Percentiles rank a stretch among this genome's conserved stretches.
Conservation (phyloP, 2,113 vertebrate genomes). For the Physeter macrocephalus region DNA sequence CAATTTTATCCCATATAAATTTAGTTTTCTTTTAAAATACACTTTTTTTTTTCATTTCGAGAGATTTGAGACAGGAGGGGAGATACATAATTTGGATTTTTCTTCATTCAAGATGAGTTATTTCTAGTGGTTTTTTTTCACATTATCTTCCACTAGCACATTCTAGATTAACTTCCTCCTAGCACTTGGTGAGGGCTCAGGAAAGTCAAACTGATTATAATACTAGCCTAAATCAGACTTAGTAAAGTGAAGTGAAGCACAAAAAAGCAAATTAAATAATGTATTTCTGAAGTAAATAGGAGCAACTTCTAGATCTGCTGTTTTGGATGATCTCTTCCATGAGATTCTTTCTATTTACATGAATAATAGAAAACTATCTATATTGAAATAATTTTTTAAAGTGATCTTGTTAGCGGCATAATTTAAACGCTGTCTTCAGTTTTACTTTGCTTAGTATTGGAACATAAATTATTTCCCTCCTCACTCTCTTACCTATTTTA, state of each 20-base stretch:
- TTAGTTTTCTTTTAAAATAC: background rate
- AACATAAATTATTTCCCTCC: background rate
- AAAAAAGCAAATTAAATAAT: background rate
- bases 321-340: background rate
- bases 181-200: background rate
- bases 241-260: background rate
- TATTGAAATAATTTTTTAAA: background rate
- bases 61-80: background rate
- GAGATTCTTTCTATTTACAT: background rate
- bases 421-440: background rate
- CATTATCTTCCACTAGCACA: background rate
- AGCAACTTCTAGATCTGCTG: background rate
- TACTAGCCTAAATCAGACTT: background rate
- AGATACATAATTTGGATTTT: background rate
- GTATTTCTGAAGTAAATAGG: background rate
- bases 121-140: background rate
- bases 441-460: background rate
- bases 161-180: slow-evolving; percentile 16
- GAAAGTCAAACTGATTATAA: slow-evolving; percentile 28
- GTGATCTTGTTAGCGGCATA: background rate
- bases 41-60: background rate
- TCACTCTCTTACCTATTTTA: background rate
- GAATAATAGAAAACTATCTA: background rate
- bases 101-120: background rate
- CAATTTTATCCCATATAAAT: background rate